A percentile compares a stretch with the other conserved stretches of the same genome.
Evolutionary conservation across 2,113 vertebrate genomes (phyloP).

Genomic region (Deroptyus accipitrinus): DNA sequence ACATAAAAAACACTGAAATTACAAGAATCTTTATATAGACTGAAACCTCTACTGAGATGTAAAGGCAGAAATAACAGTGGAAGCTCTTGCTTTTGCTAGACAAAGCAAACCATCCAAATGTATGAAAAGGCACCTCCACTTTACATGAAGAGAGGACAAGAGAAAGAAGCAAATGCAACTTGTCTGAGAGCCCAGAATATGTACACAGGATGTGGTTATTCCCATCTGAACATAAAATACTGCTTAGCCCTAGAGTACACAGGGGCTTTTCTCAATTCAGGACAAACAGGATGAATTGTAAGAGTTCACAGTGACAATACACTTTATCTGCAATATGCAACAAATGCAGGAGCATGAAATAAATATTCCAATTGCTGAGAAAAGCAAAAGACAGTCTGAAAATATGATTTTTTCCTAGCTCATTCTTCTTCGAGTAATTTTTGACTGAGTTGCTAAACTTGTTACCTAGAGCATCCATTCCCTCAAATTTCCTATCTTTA

Average conservation of each 20-base stretch:
- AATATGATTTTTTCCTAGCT: background rate
- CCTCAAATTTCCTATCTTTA: background rate
- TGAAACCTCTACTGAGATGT: constrained; percentile 38
- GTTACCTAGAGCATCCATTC: background rate
- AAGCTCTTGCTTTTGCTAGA: constrained; percentile 2
- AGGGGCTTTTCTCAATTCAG: background rate
- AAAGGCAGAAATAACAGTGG: constrained; percentile 34
- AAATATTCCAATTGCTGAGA: background rate
- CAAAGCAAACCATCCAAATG: background rate
- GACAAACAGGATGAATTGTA: background rate
- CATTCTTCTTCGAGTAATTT: background rate
- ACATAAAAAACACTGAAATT: constrained; percentile 20
- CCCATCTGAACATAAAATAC: background rate
- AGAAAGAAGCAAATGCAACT: background rate
- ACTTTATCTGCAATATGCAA: background rate
- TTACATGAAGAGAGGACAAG: background rate
- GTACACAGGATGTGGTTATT: background rate
- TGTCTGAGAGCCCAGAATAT: background rate
- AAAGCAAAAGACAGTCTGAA: background rate
- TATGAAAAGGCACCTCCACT: background rate
- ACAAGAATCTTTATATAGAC: background rate
- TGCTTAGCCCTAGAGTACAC: background rate
- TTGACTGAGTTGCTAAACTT: background rate
- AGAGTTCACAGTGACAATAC: background rate
- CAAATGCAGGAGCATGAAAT: background rate